Conservation (phyloP, 2,113 vertebrate genomes). For the Scolopax mira region DNA sequence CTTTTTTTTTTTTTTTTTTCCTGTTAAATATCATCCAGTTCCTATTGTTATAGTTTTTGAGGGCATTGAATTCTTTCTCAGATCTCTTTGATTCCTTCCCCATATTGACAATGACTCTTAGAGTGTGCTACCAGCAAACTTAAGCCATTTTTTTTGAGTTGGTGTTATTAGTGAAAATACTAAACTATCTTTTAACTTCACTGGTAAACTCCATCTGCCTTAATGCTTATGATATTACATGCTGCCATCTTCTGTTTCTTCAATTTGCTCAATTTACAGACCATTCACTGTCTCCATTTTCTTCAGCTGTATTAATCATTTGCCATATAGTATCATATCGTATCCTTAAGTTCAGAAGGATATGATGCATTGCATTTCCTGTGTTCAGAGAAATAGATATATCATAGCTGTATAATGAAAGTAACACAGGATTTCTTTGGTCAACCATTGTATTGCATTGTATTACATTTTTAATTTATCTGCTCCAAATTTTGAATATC, state of each 20-base stretch:
- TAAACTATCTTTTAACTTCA: neutral
- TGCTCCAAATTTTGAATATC: neutral
- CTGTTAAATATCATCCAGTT: neutral
- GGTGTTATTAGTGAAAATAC: neutral
- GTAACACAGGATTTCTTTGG: neutral
- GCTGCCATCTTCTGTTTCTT: slow-evolving; percentile 14
- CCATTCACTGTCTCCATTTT: neutral
- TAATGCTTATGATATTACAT: neutral
- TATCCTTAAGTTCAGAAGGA: neutral
- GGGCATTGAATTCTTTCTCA: neutral
- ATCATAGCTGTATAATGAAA: neutral
- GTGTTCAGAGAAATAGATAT: neutral
- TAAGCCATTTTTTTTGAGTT: neutral
- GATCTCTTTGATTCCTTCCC: neutral
- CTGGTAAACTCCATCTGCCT: neutral
- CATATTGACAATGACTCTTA: neutral
- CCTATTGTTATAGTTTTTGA: neutral
- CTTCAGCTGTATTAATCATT: neutral
- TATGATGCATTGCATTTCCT: neutral
- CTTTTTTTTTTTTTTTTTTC: neutral
- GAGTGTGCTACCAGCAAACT: neutral
- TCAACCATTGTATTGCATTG: neutral
- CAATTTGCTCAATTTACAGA: neutral
- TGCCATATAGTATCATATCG: neutral
- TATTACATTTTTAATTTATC: neutral